Evolutionary conservation across 1,140 invertebrate species (phyloP).

Genomic region (Leptoteleia sp.): DNA sequence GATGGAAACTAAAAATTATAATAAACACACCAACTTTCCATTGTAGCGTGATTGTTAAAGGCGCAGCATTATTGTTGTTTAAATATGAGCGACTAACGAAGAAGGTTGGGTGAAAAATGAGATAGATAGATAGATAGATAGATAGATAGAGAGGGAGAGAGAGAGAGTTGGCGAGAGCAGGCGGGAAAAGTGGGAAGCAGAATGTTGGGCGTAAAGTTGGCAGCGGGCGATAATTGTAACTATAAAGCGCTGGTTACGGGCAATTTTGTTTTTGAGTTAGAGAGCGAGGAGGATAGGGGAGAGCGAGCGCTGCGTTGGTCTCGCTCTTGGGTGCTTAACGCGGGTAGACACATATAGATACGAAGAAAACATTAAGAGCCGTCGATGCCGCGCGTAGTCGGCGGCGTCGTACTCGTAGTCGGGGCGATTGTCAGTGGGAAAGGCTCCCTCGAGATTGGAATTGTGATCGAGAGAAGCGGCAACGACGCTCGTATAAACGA

Average conservation of each 20-base stretch:
- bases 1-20: no score
- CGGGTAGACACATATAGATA: constrained; percentile 18
- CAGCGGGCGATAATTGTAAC: background rate
- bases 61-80: no score
- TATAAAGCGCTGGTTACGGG: constrained; percentile 6
- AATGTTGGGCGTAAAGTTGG: no score
- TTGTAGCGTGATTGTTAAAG: no score
- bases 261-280: constrained; percentile 16
- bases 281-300: background rate
- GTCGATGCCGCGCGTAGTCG: constrained; percentile 29
- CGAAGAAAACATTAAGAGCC: constrained; percentile 58
- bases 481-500: constrained; percentile 58
- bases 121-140: no score
- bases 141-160: no score
- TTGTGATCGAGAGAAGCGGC: constrained; percentile 60
- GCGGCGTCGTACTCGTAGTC: constrained; percentile 3
- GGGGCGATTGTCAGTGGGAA: constrained; percentile 43
- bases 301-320: no score
- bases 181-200: no score
- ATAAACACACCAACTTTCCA: no score
- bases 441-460: constrained; percentile 61
- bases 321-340: constrained; percentile 15
- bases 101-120: no score
- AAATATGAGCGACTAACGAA: no score
- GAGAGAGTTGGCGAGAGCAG: no score